Conservation (phyloP, 1,140 invertebrate genomes). For the Colletes gigas region DNA sequence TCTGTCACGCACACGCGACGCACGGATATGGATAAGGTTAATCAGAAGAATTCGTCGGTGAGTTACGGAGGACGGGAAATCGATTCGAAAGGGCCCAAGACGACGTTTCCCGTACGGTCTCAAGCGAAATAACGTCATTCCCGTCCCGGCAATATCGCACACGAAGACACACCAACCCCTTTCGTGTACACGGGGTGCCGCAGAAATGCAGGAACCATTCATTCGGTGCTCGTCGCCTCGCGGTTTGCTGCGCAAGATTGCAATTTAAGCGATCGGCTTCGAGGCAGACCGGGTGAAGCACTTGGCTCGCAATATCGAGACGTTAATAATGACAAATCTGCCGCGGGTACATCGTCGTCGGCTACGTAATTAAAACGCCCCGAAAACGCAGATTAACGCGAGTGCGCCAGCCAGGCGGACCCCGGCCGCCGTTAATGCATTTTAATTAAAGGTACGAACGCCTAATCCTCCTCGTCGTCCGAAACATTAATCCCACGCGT, state of each 20-base stretch:
- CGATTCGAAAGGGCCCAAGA: not conserved
- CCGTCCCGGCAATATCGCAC: not conserved
- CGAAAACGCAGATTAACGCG: conserved; percentile 26
- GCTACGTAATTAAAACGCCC: conserved; percentile 28
- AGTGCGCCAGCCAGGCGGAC: not conserved
- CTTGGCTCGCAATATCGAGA: conserved; percentile 28
- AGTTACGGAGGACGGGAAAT: not conserved
- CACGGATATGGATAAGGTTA: too few species aligned
- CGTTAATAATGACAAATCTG: conserved; percentile 27
- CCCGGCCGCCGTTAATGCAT: conserved; percentile 22
- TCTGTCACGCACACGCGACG: too few species aligned
- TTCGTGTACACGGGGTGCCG: not conserved
- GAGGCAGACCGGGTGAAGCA: not conserved
- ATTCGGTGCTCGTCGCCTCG: not conserved
- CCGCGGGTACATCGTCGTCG: not conserved
- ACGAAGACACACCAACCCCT: not conserved
- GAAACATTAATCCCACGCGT: conserved; percentile 5
- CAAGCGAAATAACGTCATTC: too few species aligned
- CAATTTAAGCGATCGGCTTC: conserved; percentile 11
- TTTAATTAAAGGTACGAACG: conserved; percentile 38
- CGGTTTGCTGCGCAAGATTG: conserved; percentile 31
- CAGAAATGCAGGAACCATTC: conserved; percentile 15
- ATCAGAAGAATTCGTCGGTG: too few species aligned
- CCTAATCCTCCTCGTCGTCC: conserved; percentile 5
- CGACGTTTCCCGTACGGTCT: not conserved